These are phyloP conservation scores for Steatocranus sp. DNA, from an alignment of 2,797 vertebrate species.

Conservation along the genomic window DNA sequence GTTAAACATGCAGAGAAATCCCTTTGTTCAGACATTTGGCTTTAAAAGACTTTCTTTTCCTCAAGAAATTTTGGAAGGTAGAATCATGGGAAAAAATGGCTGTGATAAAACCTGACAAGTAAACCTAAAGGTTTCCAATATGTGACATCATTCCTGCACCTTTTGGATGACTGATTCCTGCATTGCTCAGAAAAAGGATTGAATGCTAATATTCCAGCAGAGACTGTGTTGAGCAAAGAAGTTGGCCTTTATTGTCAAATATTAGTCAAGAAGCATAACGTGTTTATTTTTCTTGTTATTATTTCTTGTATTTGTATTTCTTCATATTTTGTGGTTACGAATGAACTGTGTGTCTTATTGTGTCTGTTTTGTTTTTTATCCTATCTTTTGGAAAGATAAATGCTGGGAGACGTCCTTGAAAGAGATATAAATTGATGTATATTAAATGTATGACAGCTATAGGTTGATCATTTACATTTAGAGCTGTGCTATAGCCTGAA, in stretches of 20 bases:
- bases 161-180: background rate
- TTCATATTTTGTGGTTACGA: too few relatives aligned
- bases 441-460: background rate
- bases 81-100: background rate
- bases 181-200: background rate
- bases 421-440: background rate
- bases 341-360: background rate
- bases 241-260: too few relatives aligned
- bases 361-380: background rate
- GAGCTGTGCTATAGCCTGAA: background rate
- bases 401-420: background rate
- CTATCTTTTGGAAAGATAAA: background rate
- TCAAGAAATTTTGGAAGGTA: background rate
- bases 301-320: too few relatives aligned
- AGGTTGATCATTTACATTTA: background rate
- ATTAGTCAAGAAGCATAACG: too few relatives aligned
- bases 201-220: background rate
- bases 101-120: background rate
- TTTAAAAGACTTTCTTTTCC: background rate
- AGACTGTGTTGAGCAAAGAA: background rate
- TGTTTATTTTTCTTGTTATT: too few relatives aligned
- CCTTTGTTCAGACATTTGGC: background rate
- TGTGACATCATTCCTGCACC: background rate
- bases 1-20: slow-evolving; percentile 43
- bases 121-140: background rate